Conservation (phyloP, 2,888 invertebrate genomes). For the Erebia aethiops region DNA sequence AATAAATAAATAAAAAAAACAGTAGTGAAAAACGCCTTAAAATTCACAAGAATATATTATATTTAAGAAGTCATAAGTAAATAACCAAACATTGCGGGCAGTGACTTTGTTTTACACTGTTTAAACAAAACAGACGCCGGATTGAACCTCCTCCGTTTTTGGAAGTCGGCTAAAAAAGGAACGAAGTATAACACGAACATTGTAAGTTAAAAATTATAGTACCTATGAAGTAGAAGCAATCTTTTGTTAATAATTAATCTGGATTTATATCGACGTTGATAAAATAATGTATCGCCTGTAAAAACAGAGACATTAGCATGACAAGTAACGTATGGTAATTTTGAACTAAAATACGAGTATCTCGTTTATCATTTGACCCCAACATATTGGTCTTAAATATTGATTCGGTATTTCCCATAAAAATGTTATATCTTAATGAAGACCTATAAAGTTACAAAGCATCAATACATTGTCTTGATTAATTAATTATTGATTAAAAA, state of each 20-base stretch:
- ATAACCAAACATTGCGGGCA: too few species aligned
- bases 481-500: conserved; percentile 63
- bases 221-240: too few species aligned
- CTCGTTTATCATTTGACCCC: conserved; percentile 21
- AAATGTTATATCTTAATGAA: conserved; percentile 29
- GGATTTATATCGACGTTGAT: not conserved
- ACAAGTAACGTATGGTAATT: conserved; percentile 28
- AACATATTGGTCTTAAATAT: conserved; percentile 25
- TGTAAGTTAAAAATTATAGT: too few species aligned
- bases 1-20: too few species aligned
- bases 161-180: too few species aligned
- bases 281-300: not conserved
- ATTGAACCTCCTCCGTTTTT: too few species aligned
- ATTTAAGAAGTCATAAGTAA: too few species aligned
- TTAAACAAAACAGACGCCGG: too few species aligned
- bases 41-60: too few species aligned
- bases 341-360: conserved; percentile 20
- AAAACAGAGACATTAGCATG: conserved; percentile 6
- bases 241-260: not conserved
- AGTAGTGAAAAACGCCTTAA: too few species aligned
- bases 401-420: conserved; percentile 30
- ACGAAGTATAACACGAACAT: too few species aligned
- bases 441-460: conserved; percentile 50
- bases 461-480: conserved; percentile 66
- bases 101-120: too few species aligned